Conservation (phyloP, 2,888 invertebrate genomes). For the Drosophila rellima region DNA sequence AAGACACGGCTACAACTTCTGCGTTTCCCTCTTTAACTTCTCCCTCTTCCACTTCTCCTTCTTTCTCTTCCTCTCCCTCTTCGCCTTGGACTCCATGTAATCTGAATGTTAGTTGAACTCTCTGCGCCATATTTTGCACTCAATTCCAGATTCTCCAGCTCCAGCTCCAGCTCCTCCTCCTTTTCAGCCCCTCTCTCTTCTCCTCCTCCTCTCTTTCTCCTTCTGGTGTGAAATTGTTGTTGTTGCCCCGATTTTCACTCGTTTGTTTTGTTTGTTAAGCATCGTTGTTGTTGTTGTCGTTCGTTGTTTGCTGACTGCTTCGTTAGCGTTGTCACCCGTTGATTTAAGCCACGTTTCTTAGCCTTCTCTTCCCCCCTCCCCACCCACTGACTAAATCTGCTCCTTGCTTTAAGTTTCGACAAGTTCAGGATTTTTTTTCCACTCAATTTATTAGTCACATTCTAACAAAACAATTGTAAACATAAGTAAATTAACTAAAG, state of each 20-base stretch:
- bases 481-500: neutral
- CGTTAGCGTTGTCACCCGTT: slow-evolving; percentile 78
- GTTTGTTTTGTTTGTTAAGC: slow-evolving; percentile 69
- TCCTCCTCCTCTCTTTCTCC: neutral
- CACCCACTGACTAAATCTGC: no score
- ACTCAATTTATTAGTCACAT: slow-evolving; percentile 7
- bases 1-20: slow-evolving; percentile 29
- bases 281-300: slow-evolving; percentile 25
- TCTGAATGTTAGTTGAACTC: slow-evolving; percentile 11
- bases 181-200: neutral
- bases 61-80: no score
- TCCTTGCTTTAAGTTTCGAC: no score
- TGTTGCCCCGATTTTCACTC: slow-evolving; percentile 50
- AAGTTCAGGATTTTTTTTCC: slow-evolving; percentile 29
- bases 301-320: slow-evolving; percentile 71
- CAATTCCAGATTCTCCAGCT: slow-evolving; percentile 64
- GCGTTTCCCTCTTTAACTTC: neutral
- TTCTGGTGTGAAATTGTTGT: no score
- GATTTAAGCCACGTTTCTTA: slow-evolving; percentile 77
- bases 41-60: neutral
- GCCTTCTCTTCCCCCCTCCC: neutral
- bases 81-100: neutral
- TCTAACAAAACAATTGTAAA: slow-evolving; percentile 4
- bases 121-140: slow-evolving; percentile 78
- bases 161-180: slow-evolving; percentile 17